phyloP scores from a whole-genome alignment of 2,113 vertebrate genomes.

The Lepus europaeus region DNA sequence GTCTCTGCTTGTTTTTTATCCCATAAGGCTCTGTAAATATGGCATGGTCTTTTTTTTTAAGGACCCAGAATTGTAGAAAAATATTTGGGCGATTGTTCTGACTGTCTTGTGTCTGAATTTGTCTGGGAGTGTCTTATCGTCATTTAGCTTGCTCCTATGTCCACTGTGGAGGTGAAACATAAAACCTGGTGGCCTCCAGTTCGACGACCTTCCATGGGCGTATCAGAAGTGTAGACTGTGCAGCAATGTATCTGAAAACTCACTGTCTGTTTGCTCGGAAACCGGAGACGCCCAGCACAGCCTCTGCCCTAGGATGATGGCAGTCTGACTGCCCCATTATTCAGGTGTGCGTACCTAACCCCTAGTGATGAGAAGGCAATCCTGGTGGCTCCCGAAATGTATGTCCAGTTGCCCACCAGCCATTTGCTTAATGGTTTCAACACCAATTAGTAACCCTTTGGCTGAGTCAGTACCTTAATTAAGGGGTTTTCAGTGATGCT shows the following conservation, averaged over 20 bases:
- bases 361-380: background rate
- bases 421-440: slow-evolving; percentile 25
- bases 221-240: background rate
- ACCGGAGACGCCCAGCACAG: background rate
- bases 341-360: fast-evolving
- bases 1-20: background rate
- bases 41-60: background rate
- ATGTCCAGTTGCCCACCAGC: slow-evolving; percentile 13
- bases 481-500: slow-evolving; percentile 45
- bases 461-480: slow-evolving; percentile 55
- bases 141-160: background rate
- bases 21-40: background rate
- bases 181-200: background rate
- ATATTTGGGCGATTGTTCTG: background rate
- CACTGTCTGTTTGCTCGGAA: fast-evolving
- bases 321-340: fast-evolving
- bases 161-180: background rate
- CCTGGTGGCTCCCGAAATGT: background rate
- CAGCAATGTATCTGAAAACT: background rate
- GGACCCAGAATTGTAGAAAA: background rate
- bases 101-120: background rate
- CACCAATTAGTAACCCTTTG: slow-evolving; percentile 66
- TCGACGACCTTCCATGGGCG: background rate
- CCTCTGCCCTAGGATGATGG: no score
- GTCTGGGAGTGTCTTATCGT: background rate